These are phyloP conservation scores for Spea hammondii DNA, from an alignment of 2,797 vertebrate species.

Conservation along the genomic window DNA sequence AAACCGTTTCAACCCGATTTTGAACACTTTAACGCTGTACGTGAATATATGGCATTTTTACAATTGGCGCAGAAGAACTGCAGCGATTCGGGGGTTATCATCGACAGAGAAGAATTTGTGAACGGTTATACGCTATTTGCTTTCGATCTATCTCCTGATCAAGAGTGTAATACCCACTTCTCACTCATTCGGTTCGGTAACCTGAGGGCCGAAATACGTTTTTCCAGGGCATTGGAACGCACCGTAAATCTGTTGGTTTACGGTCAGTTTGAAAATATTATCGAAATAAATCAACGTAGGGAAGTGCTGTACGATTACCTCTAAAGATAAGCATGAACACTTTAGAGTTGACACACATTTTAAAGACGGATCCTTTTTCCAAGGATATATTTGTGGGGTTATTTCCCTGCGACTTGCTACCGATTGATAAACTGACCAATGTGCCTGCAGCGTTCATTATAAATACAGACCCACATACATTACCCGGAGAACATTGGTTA, in stretches of 20 bases:
- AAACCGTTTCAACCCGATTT: slow-evolving; percentile 7
- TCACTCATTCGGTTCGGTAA: neutral
- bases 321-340: neutral
- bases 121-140: slow-evolving; percentile 9
- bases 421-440: neutral
- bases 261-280: neutral
- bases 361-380: neutral
- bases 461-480: slow-evolving; percentile 1
- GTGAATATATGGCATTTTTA: slow-evolving; percentile 2
- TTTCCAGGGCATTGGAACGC: neutral
- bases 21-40: neutral
- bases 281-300: slow-evolving; percentile 1
- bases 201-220: slow-evolving; percentile 7
- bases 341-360: neutral
- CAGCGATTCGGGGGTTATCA: neutral
- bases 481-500: too few species aligned
- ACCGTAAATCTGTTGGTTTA: slow-evolving; percentile 3
- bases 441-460: neutral
- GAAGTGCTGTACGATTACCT: slow-evolving; percentile 1
- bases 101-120: neutral
- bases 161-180: neutral
- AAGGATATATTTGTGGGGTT: neutral
- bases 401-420: slow-evolving; percentile 1
- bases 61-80: neutral
- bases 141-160: slow-evolving; percentile 13